These are phyloP conservation scores for Chromoteleia sp. DNA, from an alignment of 2,888 invertebrate genomes.

Conservation along the genomic window DNA sequence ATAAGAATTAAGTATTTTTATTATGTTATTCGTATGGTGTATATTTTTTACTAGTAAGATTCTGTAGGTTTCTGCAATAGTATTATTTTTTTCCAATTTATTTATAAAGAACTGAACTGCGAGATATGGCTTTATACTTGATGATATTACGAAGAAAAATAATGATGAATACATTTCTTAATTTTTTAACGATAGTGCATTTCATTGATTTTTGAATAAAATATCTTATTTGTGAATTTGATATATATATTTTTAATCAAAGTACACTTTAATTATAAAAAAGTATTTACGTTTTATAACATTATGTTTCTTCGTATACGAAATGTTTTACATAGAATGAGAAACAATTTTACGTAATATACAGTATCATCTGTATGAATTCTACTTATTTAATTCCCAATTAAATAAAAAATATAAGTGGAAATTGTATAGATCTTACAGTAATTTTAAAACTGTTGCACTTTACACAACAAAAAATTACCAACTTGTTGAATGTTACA, in stretches of 20 bases:
- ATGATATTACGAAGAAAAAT: slow-evolving; percentile 27
- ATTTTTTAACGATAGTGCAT: background rate
- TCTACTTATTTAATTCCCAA: background rate
- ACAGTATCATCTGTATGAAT: slow-evolving; percentile 1
- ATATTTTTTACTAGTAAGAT: slow-evolving; percentile 40
- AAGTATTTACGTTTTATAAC: background rate
- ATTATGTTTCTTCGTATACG: slow-evolving; percentile 12
- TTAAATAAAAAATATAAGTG: background rate
- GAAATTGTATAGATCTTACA: slow-evolving; percentile 14
- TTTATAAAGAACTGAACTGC: slow-evolving; percentile 26
- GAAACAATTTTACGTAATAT: background rate
- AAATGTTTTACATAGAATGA: slow-evolving; percentile 12
- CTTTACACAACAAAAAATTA: slow-evolving; percentile 28
- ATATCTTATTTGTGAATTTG: too few species aligned
- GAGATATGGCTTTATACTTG: slow-evolving; percentile 21
- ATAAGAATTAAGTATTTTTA: slow-evolving; percentile 10
- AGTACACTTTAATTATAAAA: background rate
- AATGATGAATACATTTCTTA: slow-evolving; percentile 10
- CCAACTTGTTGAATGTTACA: slow-evolving; percentile 7
- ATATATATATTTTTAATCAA: background rate
- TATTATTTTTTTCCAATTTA: slow-evolving; percentile 34
- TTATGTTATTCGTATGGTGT: slow-evolving; percentile 11
- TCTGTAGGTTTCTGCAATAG: slow-evolving; percentile 17
- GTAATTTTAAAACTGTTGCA: slow-evolving; percentile 30
- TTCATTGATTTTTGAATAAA: background rate